A percentile compares a stretch with the other conserved stretches of the same genome.
phyloP scores from a whole-genome alignment of 2,797 vertebrate genomes.

The Sphenodon punctatus region DNA sequence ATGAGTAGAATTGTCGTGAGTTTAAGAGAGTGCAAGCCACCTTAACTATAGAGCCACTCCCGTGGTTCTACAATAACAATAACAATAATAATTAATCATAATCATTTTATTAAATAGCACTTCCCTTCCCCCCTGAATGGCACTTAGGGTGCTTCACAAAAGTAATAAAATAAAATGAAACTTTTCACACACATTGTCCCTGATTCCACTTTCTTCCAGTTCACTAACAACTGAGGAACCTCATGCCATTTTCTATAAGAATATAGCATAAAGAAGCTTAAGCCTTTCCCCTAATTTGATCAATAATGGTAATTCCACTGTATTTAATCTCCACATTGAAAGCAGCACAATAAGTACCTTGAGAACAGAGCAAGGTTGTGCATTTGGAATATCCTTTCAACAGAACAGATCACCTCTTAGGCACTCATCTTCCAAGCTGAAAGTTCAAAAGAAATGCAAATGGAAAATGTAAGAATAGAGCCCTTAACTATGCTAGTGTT shows the following conservation, averaged over 20 bases:
- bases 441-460: neutral
- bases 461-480: slow-evolving; percentile 41
- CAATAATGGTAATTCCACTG: neutral
- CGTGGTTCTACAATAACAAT: too few species aligned
- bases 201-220: slow-evolving; percentile 1
- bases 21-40: too few species aligned
- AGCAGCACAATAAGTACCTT: slow-evolving; percentile 12
- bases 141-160: too few species aligned
- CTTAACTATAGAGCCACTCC: too few species aligned
- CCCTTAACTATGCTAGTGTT: slow-evolving; percentile 39
- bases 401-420: neutral
- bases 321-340: slow-evolving; percentile 14
- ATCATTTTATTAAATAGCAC: too few species aligned
- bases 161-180: too few species aligned
- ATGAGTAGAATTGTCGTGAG: too few species aligned
- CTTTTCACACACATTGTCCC: slow-evolving; percentile 20
- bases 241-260: too few species aligned
- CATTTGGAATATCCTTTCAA: neutral
- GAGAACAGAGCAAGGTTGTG: neutral
- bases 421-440: slow-evolving; percentile 8
- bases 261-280: too few species aligned
- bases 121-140: too few species aligned
- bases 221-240: neutral
- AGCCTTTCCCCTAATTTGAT: neutral
- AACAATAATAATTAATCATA: too few species aligned